Evolutionary conservation across 2,888 invertebrate species (phyloP).

Genomic region (Seladonia tumulorum): DNA sequence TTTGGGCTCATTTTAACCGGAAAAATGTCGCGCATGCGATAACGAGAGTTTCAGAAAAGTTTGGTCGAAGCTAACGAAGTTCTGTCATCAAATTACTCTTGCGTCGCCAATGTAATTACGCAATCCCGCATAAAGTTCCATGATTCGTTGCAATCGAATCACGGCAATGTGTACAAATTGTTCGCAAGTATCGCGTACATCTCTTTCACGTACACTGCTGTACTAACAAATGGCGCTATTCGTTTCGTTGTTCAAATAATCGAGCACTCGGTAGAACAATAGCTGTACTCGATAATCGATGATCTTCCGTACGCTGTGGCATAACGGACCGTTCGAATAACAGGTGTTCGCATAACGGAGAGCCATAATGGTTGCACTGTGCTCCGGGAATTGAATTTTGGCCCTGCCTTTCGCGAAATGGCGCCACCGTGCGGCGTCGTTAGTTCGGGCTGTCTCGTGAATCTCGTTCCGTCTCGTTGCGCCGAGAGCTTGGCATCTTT

Average conservation of each 20-base stretch:
- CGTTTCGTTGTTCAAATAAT: neutral
- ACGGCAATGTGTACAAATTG: no score
- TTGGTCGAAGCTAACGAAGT: no score
- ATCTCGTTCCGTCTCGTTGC: slow-evolving; percentile 77
- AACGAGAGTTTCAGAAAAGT: neutral
- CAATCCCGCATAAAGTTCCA: no score
- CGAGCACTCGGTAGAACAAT: no score
- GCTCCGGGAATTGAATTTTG: slow-evolving; percentile 1
- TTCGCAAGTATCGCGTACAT: no score
- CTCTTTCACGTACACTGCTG: neutral
- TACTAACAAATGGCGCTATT: neutral
- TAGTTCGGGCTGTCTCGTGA: slow-evolving; percentile 70
- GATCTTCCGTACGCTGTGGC: neutral
- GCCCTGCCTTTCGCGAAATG: neutral
- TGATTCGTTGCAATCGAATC: no score
- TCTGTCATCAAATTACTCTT: no score
- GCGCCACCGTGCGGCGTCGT: slow-evolving; percentile 39
- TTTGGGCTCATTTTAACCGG: neutral
- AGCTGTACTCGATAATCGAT: neutral
- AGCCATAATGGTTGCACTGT: neutral
- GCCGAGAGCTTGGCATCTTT: slow-evolving; percentile 70
- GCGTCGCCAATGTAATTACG: no score
- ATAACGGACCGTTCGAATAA: neutral
- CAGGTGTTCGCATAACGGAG: neutral
- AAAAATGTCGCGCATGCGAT: neutral